Evolutionary conservation across 1,140 invertebrate species (phyloP).

Genomic region (Bombus waltoni): DNA sequence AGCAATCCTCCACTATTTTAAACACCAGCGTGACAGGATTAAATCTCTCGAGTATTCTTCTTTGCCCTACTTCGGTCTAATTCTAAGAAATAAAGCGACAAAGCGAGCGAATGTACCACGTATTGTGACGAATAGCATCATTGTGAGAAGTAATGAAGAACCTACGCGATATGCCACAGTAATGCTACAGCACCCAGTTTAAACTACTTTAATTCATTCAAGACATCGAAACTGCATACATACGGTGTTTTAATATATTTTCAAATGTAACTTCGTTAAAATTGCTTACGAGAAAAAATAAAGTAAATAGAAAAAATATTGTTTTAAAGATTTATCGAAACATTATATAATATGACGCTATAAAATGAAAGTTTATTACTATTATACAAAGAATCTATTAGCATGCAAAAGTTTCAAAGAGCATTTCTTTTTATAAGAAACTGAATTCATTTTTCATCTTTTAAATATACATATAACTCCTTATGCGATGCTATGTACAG

Average conservation of each 20-base stretch:
- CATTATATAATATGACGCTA: no score
- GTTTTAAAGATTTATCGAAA: no score
- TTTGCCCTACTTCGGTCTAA: conserved; percentile 34
- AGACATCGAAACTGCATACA: not conserved
- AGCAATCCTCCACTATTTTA: conserved; percentile 4
- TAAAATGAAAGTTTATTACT: no score
- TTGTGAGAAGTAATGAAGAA: conserved; percentile 42
- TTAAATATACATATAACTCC: no score
- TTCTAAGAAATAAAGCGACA: conserved; percentile 46
- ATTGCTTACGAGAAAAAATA: not conserved
- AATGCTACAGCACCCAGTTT: not conserved
- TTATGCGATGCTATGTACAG: no score
- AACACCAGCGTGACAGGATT: conserved; percentile 34
- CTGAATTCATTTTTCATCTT: no score
- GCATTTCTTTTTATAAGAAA: no score
- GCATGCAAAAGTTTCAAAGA: no score
- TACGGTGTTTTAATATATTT: not conserved
- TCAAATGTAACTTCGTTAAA: no score
- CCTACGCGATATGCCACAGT: not conserved
- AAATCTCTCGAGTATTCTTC: conserved; percentile 43
- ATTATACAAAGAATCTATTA: no score
- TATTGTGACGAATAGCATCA: conserved; percentile 28
- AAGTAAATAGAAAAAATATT: not conserved
- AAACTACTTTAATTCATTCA: not conserved
- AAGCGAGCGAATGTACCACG: conserved; percentile 24